A percentile compares a stretch with the other conserved stretches of the same genome.
Conservation (phyloP, 2,797 vertebrate species). For the Oceanodroma leucorhoa region DNA sequence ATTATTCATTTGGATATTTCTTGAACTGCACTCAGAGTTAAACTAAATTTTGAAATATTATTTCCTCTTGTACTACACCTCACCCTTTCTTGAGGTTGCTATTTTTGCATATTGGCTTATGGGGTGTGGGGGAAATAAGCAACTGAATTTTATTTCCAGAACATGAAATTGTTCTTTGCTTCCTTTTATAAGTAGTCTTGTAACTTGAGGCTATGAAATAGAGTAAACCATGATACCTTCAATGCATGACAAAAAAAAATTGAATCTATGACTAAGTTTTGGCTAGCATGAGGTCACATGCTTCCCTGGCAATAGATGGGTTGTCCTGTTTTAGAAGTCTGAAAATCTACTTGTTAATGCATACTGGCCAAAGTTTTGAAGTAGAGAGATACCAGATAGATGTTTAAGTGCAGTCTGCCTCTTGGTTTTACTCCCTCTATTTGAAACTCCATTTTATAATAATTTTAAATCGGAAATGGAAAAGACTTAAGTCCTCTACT, state of each 20-base stretch:
- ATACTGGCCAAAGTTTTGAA: background rate
- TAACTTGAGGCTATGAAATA: background rate
- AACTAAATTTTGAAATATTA: background rate
- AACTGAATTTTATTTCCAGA: background rate
- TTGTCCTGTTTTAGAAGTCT: background rate
- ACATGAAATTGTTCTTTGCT: background rate
- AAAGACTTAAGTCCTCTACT: background rate
- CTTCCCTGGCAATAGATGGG: background rate
- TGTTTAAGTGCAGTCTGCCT: background rate
- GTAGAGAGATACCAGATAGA: background rate
- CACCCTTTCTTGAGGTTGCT: background rate
- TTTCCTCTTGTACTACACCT: background rate
- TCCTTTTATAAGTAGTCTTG: background rate
- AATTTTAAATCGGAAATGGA: background rate
- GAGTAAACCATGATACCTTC: background rate
- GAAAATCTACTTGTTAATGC: background rate
- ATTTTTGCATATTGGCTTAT: background rate
- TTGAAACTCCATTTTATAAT: background rate
- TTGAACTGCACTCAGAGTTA: background rate
- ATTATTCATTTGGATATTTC: background rate
- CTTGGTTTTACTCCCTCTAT: background rate
- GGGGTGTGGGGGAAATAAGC: background rate
- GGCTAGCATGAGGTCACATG: background rate
- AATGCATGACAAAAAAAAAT: background rate
- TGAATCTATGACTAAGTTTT: background rate